A percentile compares a stretch with the other conserved stretches of the same genome.
Evolutionary conservation across 2,113 vertebrate species (phyloP).

Genomic region (Glareola pratincola): DNA sequence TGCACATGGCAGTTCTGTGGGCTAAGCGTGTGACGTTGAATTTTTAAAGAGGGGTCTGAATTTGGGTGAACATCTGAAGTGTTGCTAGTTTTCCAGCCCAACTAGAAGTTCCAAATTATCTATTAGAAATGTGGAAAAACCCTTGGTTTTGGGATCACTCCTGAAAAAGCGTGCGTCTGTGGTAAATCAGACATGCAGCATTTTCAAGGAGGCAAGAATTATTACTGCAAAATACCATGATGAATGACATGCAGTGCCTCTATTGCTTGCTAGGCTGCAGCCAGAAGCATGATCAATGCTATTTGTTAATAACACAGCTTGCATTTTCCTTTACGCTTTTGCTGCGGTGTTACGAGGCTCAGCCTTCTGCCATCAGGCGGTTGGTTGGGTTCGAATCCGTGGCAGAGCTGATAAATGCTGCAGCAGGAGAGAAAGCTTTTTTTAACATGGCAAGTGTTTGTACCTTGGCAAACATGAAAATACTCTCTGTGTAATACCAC

Average conservation of each 20-base stretch:
- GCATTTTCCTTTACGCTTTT: neutral
- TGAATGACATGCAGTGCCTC: neutral
- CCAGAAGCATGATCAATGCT: neutral
- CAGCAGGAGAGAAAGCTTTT: neutral
- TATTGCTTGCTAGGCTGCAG: neutral
- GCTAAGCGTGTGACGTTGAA: neutral
- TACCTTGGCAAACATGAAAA: neutral
- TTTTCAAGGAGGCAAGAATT: neutral
- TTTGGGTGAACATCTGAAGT: neutral
- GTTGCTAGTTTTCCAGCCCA: neutral
- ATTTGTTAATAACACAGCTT: neutral
- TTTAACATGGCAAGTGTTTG: neutral
- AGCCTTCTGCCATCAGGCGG: neutral
- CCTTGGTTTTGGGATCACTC: neutral
- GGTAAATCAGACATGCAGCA: neutral
- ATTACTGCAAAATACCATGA: neutral
- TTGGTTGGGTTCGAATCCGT: neutral
- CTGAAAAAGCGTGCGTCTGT: neutral
- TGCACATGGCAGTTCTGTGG: neutral
- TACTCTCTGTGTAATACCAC: neutral
- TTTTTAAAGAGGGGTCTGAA: neutral
- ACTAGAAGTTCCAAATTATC: neutral
- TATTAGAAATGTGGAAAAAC: neutral
- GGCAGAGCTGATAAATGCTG: neutral
- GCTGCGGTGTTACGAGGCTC: neutral